Percentiles rank a stretch among this genome's conserved stretches.
These are phyloP conservation scores for Venustoraphidia nigricollis DNA, from an alignment of 2,888 invertebrate genomes.

Conservation along the genomic window DNA sequence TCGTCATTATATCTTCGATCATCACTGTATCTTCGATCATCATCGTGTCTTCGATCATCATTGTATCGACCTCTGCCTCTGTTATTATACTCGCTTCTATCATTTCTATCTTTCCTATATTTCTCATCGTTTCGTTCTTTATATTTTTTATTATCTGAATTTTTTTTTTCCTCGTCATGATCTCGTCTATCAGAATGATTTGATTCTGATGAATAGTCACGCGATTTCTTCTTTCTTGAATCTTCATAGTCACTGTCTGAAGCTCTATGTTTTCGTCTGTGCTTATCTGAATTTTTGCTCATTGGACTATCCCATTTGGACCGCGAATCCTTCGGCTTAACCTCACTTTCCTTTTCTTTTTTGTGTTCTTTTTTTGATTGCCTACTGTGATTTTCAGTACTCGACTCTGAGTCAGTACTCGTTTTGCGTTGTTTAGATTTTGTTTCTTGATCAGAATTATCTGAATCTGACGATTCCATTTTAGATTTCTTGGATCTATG, in stretches of 20 bases:
- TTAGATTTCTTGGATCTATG: no score
- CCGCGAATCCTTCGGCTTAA: conserved; percentile 8
- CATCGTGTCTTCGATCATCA: neutral
- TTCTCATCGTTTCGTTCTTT: conserved; percentile 6
- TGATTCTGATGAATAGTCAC: neutral
- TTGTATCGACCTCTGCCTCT: neutral
- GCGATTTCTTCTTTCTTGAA: conserved; percentile 5
- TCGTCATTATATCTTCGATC: conserved; percentile 1
- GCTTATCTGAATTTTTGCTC: conserved; percentile 9
- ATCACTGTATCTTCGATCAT: neutral
- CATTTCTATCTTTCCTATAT: neutral
- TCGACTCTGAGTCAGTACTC: neutral
- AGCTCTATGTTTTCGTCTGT: conserved; percentile 5
- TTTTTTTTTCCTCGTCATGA: neutral
- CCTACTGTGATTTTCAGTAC: neutral
- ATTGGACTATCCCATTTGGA: conserved; percentile 17
- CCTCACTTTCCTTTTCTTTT: conserved; percentile 2
- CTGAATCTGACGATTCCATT: no score
- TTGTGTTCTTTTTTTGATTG: neutral
- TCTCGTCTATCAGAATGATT: neutral
- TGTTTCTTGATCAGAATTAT: neutral
- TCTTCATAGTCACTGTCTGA: conserved; percentile 6
- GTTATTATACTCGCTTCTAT: neutral
- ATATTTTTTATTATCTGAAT: neutral
- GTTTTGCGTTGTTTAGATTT: neutral